phyloP scores from a whole-genome alignment of 2,797 vertebrate genomes.

The Schizopygopsis pylzovi region DNA sequence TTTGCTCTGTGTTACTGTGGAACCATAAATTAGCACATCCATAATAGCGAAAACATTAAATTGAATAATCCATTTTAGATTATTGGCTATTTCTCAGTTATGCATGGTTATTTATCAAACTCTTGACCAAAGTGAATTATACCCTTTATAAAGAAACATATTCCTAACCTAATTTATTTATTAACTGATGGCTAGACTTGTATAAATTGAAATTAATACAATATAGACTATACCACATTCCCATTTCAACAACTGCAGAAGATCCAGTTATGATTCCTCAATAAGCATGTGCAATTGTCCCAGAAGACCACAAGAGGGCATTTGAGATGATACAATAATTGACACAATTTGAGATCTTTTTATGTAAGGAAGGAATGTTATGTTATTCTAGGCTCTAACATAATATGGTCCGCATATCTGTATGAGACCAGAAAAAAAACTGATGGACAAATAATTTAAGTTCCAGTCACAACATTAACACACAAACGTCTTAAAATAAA shows the following conservation, averaged over 20 bases:
- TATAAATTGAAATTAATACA: background rate
- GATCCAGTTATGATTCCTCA: background rate
- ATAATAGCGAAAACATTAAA: background rate
- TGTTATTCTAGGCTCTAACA: background rate
- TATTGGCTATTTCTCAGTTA: too few relatives aligned
- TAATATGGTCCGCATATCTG: background rate
- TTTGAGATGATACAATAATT: background rate
- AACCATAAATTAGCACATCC: background rate
- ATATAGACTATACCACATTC: background rate
- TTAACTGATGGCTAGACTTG: background rate
- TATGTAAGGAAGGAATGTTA: background rate
- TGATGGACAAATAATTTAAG: background rate
- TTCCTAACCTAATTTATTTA: background rate
- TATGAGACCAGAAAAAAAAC: background rate
- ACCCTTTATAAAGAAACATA: background rate
- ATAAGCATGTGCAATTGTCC: background rate
- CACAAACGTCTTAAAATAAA: background rate
- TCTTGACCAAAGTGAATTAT: background rate
- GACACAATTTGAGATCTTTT: background rate
- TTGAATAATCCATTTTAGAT: background rate
- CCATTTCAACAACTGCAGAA: background rate
- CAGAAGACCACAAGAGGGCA: constrained; percentile 39
- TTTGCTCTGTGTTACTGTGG: background rate
- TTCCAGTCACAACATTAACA: background rate
- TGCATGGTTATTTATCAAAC: background rate